A percentile compares a stretch with the other conserved stretches of the same genome.
Evolutionary conservation across 2,888 invertebrate species (phyloP).

Genomic region (Spialia ferax): DNA sequence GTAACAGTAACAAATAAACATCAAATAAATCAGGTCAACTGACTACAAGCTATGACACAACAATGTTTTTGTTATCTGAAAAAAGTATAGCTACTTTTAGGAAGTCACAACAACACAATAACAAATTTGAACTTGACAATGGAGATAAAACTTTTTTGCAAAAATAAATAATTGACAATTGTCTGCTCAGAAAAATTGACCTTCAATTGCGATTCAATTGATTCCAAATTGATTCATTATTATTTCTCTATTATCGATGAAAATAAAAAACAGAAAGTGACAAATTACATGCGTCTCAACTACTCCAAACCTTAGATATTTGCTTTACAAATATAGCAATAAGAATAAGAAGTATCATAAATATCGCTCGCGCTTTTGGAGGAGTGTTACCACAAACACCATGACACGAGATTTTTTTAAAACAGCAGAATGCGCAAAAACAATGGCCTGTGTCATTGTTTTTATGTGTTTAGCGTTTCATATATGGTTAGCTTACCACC

Average conservation of each 20-base stretch:
- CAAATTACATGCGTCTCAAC: neutral
- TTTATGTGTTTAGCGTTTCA: too few species aligned
- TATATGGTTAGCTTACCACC: too few species aligned
- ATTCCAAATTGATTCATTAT: neutral
- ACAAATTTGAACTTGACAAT: conserved; percentile 35
- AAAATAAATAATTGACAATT: conserved; percentile 2
- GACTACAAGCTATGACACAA: conserved; percentile 19
- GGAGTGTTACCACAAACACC: too few species aligned
- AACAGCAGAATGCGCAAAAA: too few species aligned
- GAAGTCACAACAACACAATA: conserved; percentile 20
- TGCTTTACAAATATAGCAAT: too few species aligned
- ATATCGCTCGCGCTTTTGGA: too few species aligned
- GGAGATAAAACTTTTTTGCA: neutral
- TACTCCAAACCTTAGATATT: too few species aligned
- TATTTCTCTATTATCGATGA: neutral
- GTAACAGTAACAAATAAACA: too few species aligned
- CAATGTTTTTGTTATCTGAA: conserved; percentile 8
- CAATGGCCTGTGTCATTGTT: too few species aligned
- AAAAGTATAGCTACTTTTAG: conserved; percentile 27
- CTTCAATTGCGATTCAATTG: neutral
- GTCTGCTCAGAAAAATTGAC: conserved; percentile 3
- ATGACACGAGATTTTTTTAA: too few species aligned
- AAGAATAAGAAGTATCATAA: too few species aligned
- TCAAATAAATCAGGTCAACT: conserved; percentile 29
- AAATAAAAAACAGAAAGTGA: neutral